A percentile compares a stretch with the other conserved stretches of the same genome.
Conservation (phyloP, 2,888 invertebrate genomes). For the Pheosia tremula region DNA sequence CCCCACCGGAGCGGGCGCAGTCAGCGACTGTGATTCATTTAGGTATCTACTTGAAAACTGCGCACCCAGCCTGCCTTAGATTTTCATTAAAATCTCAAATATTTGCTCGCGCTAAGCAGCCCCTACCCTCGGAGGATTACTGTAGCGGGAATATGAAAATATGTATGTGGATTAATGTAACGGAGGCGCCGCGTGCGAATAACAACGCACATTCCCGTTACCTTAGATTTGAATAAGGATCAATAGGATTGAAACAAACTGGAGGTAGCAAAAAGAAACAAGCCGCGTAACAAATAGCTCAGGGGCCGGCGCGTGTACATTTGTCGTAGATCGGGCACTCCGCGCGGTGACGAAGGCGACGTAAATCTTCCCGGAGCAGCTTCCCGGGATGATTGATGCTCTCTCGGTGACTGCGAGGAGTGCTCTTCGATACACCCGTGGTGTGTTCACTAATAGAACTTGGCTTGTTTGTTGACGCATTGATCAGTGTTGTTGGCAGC, state of each 20-base stretch:
- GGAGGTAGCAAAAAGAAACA: constrained; percentile 59
- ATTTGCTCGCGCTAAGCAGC: constrained; percentile 68
- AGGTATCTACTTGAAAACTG: constrained; percentile 68
- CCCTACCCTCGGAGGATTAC: constrained; percentile 58
- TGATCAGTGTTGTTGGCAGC: constrained; percentile 50
- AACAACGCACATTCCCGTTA: constrained; percentile 59
- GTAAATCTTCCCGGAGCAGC: constrained; percentile 51
- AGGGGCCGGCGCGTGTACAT: constrained; percentile 34
- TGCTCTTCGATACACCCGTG: constrained; percentile 44
- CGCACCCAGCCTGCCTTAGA: constrained; percentile 63
- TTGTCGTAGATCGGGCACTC: constrained; percentile 52
- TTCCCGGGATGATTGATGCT: constrained; percentile 64
- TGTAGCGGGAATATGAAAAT: constrained; percentile 68
- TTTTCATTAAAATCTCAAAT: constrained; percentile 79
- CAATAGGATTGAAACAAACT: constrained; percentile 61
- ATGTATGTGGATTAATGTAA: constrained; percentile 66
- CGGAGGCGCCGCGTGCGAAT: constrained; percentile 55
- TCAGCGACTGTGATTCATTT: constrained; percentile 71
- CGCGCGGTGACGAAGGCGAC: constrained; percentile 37
- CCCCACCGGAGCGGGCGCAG: constrained; percentile 55
- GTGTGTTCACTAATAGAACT: constrained; percentile 42
- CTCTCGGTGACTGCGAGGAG: constrained; percentile 49
- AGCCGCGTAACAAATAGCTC: constrained; percentile 53
- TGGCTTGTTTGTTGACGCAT: constrained; percentile 47
- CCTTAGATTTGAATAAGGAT: constrained; percentile 61